Percentiles rank a stretch among this genome's conserved stretches.
Conservation (phyloP, 2,888 invertebrate species). For the Morpho deidamia region DNA sequence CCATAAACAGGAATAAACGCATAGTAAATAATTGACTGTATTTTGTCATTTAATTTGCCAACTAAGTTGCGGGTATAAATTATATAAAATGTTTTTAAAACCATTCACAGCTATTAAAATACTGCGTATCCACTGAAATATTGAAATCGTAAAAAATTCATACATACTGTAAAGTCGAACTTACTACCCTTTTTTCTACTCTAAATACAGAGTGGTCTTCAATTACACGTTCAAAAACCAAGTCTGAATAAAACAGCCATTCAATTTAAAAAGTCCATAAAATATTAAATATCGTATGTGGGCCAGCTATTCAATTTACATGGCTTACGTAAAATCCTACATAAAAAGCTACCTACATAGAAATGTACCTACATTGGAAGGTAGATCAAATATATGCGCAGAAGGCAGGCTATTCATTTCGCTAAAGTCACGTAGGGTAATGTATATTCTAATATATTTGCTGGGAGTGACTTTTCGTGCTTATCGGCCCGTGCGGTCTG, state of each 20-base stretch:
- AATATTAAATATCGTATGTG: slow-evolving; percentile 26
- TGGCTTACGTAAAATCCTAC: slow-evolving; percentile 26
- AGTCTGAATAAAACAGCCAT: slow-evolving; percentile 18
- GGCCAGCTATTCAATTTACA: slow-evolving; percentile 32
- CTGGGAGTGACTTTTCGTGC: slow-evolving; percentile 74
- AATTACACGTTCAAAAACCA: slow-evolving; percentile 10
- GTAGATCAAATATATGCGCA: slow-evolving; percentile 34
- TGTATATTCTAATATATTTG: slow-evolving; percentile 79
- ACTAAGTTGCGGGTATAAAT: too few relatives aligned
- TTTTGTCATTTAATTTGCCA: too few relatives aligned
- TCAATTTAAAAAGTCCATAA: slow-evolving; percentile 26
- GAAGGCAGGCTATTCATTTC: slow-evolving; percentile 64
- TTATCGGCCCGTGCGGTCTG: slow-evolving; percentile 72
- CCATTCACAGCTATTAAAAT: too few relatives aligned
- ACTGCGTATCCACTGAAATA: neutral
- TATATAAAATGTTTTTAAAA: too few relatives aligned
- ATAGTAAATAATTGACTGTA: too few relatives aligned
- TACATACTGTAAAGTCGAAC: neutral
- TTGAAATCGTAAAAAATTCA: neutral
- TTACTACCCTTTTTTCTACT: slow-evolving; percentile 10
- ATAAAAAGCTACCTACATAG: slow-evolving; percentile 10
- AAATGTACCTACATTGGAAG: slow-evolving; percentile 24
- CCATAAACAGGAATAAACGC: too few relatives aligned
- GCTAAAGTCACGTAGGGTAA: slow-evolving; percentile 71
- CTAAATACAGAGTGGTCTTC: slow-evolving; percentile 2